Evolutionary conservation across 2,113 vertebrate genomes (phyloP).

Genomic region (Jaculus jaculus): DNA sequence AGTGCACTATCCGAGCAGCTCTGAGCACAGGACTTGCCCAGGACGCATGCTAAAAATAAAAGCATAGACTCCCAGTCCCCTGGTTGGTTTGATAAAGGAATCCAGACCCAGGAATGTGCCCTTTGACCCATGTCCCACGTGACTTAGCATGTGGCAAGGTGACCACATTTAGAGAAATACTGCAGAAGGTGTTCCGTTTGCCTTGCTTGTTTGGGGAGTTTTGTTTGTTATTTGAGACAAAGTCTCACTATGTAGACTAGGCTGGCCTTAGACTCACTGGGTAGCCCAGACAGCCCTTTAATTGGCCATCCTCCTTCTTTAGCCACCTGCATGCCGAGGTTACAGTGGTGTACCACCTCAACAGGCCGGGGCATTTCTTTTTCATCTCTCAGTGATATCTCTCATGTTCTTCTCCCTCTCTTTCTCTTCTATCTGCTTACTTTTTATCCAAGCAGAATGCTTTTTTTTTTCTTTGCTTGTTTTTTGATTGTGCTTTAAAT

Average conservation of each 20-base stretch:
- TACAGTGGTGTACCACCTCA: not conserved
- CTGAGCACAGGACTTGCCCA: not conserved
- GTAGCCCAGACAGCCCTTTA: not conserved
- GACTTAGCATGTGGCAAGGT: not conserved
- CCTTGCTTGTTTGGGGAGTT: not conserved
- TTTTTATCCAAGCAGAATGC: not conserved
- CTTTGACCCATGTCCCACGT: not conserved
- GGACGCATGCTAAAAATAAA: not conserved
- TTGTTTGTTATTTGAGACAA: not conserved
- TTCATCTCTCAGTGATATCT: not conserved
- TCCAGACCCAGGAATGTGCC: not conserved
- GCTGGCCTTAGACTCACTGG: not conserved
- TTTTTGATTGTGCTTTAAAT: conserved; percentile 29
- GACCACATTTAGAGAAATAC: not conserved
- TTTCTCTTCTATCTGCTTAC: not conserved
- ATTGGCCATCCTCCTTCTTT: not conserved
- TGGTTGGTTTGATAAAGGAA: not conserved
- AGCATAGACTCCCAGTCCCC: not conserved
- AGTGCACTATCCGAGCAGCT: not conserved
- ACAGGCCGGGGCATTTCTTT: not conserved
- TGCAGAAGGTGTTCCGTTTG: not conserved
- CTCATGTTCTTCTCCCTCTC: not conserved
- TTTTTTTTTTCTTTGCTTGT: not conserved
- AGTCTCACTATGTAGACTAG: not conserved
- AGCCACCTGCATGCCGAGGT: not conserved